phyloP scores from a whole-genome alignment of 2,113 vertebrate genomes.

The Meles meles region DNA sequence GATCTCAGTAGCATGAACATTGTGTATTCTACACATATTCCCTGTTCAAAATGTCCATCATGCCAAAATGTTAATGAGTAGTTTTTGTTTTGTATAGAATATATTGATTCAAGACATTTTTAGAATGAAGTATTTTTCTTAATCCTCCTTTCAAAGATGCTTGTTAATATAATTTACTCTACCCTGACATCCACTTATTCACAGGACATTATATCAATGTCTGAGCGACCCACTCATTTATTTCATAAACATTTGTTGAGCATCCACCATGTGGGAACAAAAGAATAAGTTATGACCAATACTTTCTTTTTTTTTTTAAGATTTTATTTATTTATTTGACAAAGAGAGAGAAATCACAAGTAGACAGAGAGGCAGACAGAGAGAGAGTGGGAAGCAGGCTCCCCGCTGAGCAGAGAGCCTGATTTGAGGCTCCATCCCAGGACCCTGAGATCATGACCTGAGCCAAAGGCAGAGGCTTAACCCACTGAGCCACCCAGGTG shows the following conservation, averaged over 20 bases:
- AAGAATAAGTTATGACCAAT: not conserved
- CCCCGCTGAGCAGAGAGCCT: too few relatives aligned
- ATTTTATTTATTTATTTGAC: too few relatives aligned
- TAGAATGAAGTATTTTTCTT: not conserved
- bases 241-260: not conserved
- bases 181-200: not conserved
- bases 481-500: too few relatives aligned
- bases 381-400: too few relatives aligned
- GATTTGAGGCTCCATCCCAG: too few relatives aligned
- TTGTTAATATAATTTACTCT: not conserved
- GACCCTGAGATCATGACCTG: too few relatives aligned
- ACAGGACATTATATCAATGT: not conserved
- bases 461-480: too few relatives aligned
- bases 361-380: too few relatives aligned
- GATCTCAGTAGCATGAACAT: not conserved
- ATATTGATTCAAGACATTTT: not conserved
- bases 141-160: not conserved
- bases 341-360: too few relatives aligned
- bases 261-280: not conserved
- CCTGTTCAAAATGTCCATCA: not conserved
- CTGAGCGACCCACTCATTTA: not conserved
- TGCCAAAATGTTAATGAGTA: not conserved
- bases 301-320: too few relatives aligned
- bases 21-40: not conserved
- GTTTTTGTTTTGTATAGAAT: not conserved